Evolutionary conservation across 2,797 vertebrate species (phyloP).

Genomic region (Callimico goeldii): DNA sequence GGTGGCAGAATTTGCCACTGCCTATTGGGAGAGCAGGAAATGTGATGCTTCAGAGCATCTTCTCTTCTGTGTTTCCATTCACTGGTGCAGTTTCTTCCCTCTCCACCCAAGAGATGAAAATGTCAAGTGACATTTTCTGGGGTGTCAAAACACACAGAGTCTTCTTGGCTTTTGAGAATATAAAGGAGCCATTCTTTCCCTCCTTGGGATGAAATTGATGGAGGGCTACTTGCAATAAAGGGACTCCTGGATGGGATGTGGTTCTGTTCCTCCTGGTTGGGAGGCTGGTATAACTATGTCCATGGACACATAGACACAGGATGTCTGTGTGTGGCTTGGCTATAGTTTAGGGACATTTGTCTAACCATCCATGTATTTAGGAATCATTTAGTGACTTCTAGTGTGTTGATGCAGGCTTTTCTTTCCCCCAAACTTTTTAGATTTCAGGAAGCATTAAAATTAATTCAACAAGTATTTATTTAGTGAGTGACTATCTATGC

Average conservation of each 20-base stretch:
- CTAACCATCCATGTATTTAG: background rate
- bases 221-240: background rate
- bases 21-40: background rate
- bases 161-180: background rate
- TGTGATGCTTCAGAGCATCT: background rate
- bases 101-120: background rate
- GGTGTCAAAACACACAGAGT: background rate
- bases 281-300: background rate
- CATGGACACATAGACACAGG: background rate
- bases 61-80: background rate
- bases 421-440: background rate
- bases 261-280: background rate
- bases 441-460: background rate
- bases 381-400: background rate
- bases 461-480: background rate
- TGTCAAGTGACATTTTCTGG: background rate
- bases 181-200: background rate
- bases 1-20: background rate
- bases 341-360: background rate
- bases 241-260: background rate
- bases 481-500: background rate
- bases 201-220: background rate
- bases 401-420: background rate
- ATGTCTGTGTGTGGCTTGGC: rapidly evolving
- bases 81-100: background rate